phyloP scores from a whole-genome alignment of 1,140 invertebrate genomes.

The Drosophila auraria region DNA sequence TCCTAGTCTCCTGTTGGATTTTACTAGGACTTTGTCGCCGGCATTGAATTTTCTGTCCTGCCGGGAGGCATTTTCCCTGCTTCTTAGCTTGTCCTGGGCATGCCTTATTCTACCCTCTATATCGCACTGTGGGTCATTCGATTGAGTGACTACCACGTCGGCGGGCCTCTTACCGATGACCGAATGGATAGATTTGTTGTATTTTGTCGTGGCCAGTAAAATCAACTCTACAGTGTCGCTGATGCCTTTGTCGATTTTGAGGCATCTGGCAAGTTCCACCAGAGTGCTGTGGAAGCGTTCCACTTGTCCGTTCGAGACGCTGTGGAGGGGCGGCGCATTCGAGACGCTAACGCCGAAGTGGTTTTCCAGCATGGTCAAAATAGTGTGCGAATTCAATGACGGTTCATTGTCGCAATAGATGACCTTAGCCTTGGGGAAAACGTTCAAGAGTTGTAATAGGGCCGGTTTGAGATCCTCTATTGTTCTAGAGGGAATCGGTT shows the following conservation, averaged over 20 bases:
- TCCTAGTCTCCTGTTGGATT: constrained; percentile 8
- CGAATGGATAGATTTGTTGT: no score
- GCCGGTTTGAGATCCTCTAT: not conserved
- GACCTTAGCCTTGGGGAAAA: not conserved
- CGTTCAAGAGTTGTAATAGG: not conserved
- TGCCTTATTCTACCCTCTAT: no score
- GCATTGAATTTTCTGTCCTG: constrained; percentile 10
- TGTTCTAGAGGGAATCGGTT: not conserved
- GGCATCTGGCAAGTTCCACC: no score
- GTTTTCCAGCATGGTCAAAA: not conserved
- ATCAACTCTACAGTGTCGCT: no score
- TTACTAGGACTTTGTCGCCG: not conserved
- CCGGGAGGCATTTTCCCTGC: not conserved
- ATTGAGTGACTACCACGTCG: not conserved
- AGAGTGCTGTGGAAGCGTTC: no score
- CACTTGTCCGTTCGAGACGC: no score
- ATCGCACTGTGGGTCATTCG: not conserved
- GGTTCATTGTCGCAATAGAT: constrained; percentile 15
- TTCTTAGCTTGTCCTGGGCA: not conserved
- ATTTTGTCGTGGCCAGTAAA: no score
- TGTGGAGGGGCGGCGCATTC: not conserved
- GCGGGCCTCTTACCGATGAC: no score
- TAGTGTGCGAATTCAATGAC: not conserved
- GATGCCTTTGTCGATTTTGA: no score
- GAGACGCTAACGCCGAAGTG: not conserved